Percentiles rank a stretch among this genome's conserved stretches.
Evolutionary conservation across 2,797 vertebrate genomes (phyloP).

Genomic region (Lophius americanus): DNA sequence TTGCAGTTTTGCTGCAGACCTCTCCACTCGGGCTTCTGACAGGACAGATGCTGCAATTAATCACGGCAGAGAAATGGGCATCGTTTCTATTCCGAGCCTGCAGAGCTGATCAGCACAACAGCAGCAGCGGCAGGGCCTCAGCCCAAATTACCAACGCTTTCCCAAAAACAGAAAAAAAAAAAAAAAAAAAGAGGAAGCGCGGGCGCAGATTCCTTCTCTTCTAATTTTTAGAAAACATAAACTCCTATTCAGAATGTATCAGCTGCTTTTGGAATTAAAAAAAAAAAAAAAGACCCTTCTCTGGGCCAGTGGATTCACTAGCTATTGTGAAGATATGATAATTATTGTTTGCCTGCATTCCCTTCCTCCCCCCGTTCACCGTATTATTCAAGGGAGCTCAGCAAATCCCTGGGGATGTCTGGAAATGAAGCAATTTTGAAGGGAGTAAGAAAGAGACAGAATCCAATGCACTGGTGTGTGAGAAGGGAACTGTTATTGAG

Average conservation of each 20-base stretch:
- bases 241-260: conserved; percentile 65
- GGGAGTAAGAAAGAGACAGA: conserved; percentile 76
- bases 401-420: conserved; percentile 78
- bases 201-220: conserved; percentile 53
- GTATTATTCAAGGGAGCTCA: conserved; percentile 79
- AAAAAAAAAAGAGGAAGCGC: conserved; percentile 64
- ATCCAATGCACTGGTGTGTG: conserved; percentile 76
- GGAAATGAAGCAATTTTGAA: conserved; percentile 80
- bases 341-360: conserved; percentile 83
- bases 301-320: conserved; percentile 73
- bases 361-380: conserved; percentile 76
- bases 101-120: conserved; percentile 60
- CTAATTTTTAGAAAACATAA: conserved; percentile 69
- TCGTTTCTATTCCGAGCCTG: conserved; percentile 72
- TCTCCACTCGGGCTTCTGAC: conserved; percentile 95
- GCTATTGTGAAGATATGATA: conserved; percentile 87
- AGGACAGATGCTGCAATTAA: conserved; percentile 99
- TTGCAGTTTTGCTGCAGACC: conserved; percentile 97
- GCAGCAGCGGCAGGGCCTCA: conserved; percentile 45
- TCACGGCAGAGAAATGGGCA: conserved; percentile 94
- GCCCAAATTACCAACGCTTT: conserved; percentile 71
- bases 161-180: conserved; percentile 77
- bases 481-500: conserved; percentile 77
- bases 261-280: conserved; percentile 51
- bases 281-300: conserved; percentile 48